Evolutionary conservation across 2,888 invertebrate genomes (phyloP).

Genomic region (Notocelia uddmanniana): DNA sequence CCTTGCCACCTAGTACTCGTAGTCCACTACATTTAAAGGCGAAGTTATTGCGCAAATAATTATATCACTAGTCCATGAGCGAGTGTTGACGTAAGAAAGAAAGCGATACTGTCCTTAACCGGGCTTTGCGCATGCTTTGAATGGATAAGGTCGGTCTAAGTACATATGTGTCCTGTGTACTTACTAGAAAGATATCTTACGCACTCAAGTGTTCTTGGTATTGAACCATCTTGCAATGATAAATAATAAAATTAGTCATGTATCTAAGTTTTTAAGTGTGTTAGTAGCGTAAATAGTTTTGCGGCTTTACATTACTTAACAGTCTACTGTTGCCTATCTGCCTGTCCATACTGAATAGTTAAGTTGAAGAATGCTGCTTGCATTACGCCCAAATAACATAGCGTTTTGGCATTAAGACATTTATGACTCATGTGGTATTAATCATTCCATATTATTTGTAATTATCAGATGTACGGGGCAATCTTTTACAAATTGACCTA

Average conservation of each 20-base stretch:
- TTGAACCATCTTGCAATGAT: neutral
- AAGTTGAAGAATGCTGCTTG: slow-evolving; percentile 16
- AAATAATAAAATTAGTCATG: neutral
- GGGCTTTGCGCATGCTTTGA: slow-evolving; percentile 64
- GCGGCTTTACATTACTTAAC: neutral
- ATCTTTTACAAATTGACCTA: no score
- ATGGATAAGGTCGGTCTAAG: slow-evolving; percentile 62
- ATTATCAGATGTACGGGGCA: no score
- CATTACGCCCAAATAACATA: slow-evolving; percentile 19
- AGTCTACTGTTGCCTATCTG: neutral
- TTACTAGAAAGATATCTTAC: no score
- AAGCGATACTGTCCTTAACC: slow-evolving; percentile 79
- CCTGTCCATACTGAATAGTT: no score
- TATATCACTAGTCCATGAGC: slow-evolving; percentile 70
- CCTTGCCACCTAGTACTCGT: slow-evolving; percentile 2
- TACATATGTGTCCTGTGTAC: neutral
- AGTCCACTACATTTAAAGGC: slow-evolving; percentile 43
- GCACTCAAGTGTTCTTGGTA: no score
- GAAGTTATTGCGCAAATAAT: slow-evolving; percentile 61
- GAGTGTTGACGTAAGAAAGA: slow-evolving; percentile 74
- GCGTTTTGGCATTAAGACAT: no score
- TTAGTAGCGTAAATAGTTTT: neutral
- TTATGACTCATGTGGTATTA: neutral
- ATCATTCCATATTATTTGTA: no score
- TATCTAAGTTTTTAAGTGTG: neutral